A percentile compares a stretch with the other conserved stretches of the same genome.
Evolutionary conservation across 2,888 invertebrate genomes (phyloP).

Genomic region (Plutella xylostella): DNA sequence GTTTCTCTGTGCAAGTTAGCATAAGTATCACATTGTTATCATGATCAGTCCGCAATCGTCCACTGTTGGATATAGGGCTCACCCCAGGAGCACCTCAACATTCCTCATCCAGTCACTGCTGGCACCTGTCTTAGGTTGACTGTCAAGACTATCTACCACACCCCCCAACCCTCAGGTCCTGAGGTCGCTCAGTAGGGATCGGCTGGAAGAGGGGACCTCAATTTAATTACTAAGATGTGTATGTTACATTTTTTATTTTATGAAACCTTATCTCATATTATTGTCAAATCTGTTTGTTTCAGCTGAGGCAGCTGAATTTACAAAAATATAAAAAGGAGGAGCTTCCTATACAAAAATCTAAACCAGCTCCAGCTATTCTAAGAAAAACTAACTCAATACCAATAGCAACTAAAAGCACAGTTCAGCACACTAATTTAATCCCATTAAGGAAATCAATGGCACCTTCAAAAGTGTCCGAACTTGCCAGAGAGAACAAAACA

Average conservation of each 20-base stretch:
- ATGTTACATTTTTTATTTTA: not conserved
- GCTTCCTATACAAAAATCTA: not conserved
- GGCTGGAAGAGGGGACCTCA: not conserved
- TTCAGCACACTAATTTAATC: not conserved
- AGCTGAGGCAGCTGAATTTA: constrained; percentile 47
- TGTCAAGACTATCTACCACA: too few relatives aligned
- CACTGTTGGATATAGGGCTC: too few relatives aligned
- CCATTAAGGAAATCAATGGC: not conserved
- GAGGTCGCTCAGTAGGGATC: not conserved
- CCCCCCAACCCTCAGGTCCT: not conserved
- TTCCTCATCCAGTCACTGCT: not conserved
- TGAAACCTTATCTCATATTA: not conserved
- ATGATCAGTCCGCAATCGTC: too few relatives aligned
- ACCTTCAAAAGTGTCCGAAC: not conserved
- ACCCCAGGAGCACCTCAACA: not conserved
- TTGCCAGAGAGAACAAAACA: too few relatives aligned
- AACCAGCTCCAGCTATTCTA: not conserved
- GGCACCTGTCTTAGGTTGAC: not conserved
- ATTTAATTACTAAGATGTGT: not conserved
- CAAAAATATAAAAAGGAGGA: constrained; percentile 38
- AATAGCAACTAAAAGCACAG: not conserved
- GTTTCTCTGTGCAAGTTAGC: not conserved
- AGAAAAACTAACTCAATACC: not conserved
- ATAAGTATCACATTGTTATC: not conserved
- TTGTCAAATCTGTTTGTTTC: constrained; percentile 9